Evolutionary conservation across 2,888 invertebrate species (phyloP).

Genomic region (Cheilosia variabilis): DNA sequence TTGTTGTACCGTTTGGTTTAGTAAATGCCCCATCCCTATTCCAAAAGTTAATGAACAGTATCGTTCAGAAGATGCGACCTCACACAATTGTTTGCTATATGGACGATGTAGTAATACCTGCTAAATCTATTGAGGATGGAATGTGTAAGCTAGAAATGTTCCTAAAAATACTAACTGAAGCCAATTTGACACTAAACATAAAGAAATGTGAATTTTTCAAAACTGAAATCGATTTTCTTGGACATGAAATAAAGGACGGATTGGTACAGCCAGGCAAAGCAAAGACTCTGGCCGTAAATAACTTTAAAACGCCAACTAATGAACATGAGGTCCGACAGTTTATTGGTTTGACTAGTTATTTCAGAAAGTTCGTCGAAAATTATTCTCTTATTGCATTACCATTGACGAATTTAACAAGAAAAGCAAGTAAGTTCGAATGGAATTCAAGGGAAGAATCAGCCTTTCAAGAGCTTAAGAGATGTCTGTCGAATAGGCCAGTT

Average conservation of each 20-base stretch:
- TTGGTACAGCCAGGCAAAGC: conserved; percentile 13
- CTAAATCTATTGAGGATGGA: too few species aligned
- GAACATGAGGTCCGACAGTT: conserved; percentile 36
- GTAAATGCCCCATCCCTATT: conserved; percentile 19
- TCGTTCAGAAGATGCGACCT: conserved; percentile 16
- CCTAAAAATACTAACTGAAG: neutral
- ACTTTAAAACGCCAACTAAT: conserved; percentile 26
- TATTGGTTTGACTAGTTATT: conserved; percentile 56
- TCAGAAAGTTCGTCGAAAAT: conserved; percentile 38
- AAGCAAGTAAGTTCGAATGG: too few species aligned
- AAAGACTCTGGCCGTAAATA: neutral
- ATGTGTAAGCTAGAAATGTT: conserved; percentile 17
- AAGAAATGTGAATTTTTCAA: conserved; percentile 38
- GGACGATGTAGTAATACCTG: conserved; percentile 29
- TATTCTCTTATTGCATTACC: conserved; percentile 20
- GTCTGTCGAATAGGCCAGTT: conserved; percentile 1
- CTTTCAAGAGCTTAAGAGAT: neutral
- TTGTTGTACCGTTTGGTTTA: conserved; percentile 11
- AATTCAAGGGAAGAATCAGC: neutral
- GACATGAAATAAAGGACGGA: neutral
- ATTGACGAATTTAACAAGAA: too few species aligned
- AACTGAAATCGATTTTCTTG: conserved; percentile 24
- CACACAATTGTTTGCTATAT: conserved; percentile 1
- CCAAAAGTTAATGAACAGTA: conserved; percentile 14
- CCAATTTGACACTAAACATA: conserved; percentile 8